These are phyloP conservation scores for Pediacus dermestoides DNA, from an alignment of 2,888 invertebrate species.

Conservation along the genomic window DNA sequence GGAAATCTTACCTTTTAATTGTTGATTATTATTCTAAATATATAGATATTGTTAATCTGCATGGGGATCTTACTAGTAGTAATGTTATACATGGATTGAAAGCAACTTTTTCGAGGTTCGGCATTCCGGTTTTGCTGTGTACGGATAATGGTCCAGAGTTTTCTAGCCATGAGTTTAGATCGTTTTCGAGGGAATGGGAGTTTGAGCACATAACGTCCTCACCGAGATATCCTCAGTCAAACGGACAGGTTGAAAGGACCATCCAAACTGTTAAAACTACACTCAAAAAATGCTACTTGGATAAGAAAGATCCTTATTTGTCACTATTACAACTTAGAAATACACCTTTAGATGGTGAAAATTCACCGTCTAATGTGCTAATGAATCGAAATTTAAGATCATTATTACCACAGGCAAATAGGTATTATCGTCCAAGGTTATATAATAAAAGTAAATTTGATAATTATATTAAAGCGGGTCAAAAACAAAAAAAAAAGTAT, in stretches of 20 bases:
- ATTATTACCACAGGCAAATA: constrained; percentile 8
- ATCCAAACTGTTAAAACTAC: constrained; percentile 26
- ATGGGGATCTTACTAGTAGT: constrained; percentile 1
- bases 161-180: constrained; percentile 14
- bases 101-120: constrained; percentile 16
- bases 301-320: constrained; percentile 24
- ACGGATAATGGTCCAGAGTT: constrained; percentile 18
- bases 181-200: constrained; percentile 15
- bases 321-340: constrained; percentile 21
- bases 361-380: constrained; percentile 23
- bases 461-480: constrained; percentile 1
- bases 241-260: constrained; percentile 18
- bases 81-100: constrained; percentile 16
- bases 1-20: constrained; percentile 3
- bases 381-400: constrained; percentile 27
- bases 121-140: constrained; percentile 18
- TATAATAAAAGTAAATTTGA: constrained; percentile 6
- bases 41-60: constrained; percentile 11
- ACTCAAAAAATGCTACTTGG: constrained; percentile 17
- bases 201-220: constrained; percentile 14
- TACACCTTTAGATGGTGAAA: constrained; percentile 24
- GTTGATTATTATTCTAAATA: constrained; percentile 12
- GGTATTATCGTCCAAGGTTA: not conserved
- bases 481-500: constrained; percentile 6
- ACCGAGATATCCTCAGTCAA: constrained; percentile 15